These are phyloP conservation scores for Drosophila oshimai DNA, from an alignment of 1,140 invertebrate species.

Conservation along the genomic window DNA sequence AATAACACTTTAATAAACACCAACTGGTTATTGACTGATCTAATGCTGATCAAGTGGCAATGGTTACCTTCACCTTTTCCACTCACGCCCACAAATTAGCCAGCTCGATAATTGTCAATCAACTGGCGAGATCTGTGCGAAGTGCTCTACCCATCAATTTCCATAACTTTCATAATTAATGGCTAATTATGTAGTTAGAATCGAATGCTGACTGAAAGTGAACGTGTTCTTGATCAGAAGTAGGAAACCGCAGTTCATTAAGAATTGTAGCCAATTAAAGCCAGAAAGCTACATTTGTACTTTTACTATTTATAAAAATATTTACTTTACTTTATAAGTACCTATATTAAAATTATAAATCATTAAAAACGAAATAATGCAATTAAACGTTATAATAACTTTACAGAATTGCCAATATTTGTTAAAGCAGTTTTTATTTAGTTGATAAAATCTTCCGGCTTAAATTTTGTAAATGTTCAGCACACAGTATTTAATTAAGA, in stretches of 20 bases:
- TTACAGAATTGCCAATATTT: no score
- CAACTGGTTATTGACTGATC: constrained; percentile 14
- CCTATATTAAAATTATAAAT: no score
- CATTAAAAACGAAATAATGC: no score
- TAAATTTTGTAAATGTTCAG: no score
- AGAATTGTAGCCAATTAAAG: background rate
- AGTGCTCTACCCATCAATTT: constrained; percentile 21
- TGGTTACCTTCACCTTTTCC: constrained; percentile 43
- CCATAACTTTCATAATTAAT: constrained; percentile 27
- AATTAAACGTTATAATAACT: no score
- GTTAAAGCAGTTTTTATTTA: no score
- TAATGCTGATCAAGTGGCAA: constrained; percentile 16
- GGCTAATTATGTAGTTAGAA: constrained; percentile 16
- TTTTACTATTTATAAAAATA: no score
- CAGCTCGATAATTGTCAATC: constrained; percentile 33
- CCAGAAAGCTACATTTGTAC: background rate
- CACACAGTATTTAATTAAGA: no score
- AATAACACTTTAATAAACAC: constrained; percentile 7
- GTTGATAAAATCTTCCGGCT: no score
- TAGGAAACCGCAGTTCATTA: background rate
- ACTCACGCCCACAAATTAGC: constrained; percentile 42
- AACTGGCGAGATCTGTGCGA: background rate
- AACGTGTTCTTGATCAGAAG: background rate
- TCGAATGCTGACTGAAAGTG: constrained; percentile 4
- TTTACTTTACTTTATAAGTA: no score